Evolutionary conservation across 2,888 invertebrate genomes (phyloP), one percentile per base, ranked within the genome.

Genomic region (Pecten maximus): DNA sequence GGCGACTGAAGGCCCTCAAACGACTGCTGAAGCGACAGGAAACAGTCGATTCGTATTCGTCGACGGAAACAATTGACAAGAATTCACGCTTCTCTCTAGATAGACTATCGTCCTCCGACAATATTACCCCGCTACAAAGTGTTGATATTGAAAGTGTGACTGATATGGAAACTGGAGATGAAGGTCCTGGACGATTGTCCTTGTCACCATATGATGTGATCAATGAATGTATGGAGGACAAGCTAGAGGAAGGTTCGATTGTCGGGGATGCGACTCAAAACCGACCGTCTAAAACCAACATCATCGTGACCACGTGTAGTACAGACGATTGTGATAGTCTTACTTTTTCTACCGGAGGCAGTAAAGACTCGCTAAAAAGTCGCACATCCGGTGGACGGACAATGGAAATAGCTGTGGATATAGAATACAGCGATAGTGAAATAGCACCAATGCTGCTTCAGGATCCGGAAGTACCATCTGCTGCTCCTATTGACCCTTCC

Each of bases 41-140:
- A 28, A 90, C 91, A 0, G 91, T 92, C 15, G 90, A 90, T 44
- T 92, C 91, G 0, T 92, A 88, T 39, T 92, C 91, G 6, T 92
- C 91, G 3, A 91, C 88, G 23, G 91, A 92, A 35, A 92, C 91
- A 35, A 88, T 90, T 2, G 91, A 92, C 60, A 92, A 92, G 74
- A 88, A 91, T 39, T 91, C 91, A 23, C 89, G 89, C n/a, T 91
- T 89, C 35, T 91, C 91, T 35, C n/a, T 91, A 19, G 89, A 91
- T 39, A 91, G 89, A 40, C 60, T 91, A 35, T 89, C 91, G 74
- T 60, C 91, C 44, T 91, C 91, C 2, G 91, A 91, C 2, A 88
- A 60, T 8, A 89, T 89, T 3, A 88, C 91, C 1, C 90, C 90
- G 23, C 54, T 88, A 23, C 87, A 88, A 15, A 91, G 91, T 89